Conservation (phyloP, 2,113 vertebrate species). For the Phalacrocorax brasilianus region DNA sequence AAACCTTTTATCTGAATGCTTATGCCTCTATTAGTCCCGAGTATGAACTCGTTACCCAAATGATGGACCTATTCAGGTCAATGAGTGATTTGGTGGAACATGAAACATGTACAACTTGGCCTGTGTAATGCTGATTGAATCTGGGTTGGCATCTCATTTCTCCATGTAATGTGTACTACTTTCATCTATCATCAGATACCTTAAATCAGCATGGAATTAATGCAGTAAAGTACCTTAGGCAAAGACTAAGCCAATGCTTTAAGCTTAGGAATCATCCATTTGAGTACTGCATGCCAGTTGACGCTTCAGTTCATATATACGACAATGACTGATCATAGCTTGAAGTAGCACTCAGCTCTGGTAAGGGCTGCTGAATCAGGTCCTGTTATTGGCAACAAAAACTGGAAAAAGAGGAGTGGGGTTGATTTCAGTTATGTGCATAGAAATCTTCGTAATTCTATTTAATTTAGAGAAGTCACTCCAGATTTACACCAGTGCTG, state of each 20-base stretch:
- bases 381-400: not conserved
- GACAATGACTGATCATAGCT: not conserved
- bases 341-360: not conserved
- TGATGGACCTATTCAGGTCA: not conserved
- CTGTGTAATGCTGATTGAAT: not conserved
- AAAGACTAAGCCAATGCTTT: not conserved
- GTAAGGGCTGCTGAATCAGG: not conserved
- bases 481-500: slow-evolving; percentile 63
- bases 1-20: not conserved
- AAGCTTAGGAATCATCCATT: not conserved
- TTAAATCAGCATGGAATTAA: not conserved
- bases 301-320: not conserved
- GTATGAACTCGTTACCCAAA: not conserved
- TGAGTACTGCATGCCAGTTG: not conserved
- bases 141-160: not conserved
- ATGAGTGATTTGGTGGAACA: not conserved
- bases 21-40: not conserved
- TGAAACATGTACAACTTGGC: not conserved
- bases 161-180: not conserved
- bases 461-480: slow-evolving; percentile 58
- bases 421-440: not conserved
- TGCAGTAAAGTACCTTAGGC: not conserved
- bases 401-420: not conserved
- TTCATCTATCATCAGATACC: not conserved
- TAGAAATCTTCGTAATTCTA: slow-evolving; percentile 29